Evolutionary conservation across 2,888 invertebrate genomes (phyloP), one percentile per base, ranked within the genome.

Genomic region (Drosophila meridionalis): DNA sequence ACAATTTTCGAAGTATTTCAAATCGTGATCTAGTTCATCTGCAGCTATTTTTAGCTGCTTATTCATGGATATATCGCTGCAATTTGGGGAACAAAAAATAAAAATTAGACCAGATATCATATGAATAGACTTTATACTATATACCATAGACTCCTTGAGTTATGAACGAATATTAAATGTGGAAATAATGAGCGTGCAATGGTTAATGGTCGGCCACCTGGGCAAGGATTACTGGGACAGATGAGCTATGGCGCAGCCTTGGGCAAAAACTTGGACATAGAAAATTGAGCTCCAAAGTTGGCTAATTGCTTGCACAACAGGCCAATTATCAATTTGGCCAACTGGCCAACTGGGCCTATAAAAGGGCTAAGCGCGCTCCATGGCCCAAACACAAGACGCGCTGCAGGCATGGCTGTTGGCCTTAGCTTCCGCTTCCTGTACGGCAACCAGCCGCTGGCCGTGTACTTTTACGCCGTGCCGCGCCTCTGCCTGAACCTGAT

Each of bases 401-500:
- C n/a, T 57, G 6, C 11, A 3, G 28, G 7, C 43, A 79, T 77
- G 77, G n/a, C 52, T 0, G 11, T 6, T 2, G 58, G 62, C 12
- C 20, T 60, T n/a, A 12, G 40, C 1, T 80, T 87, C 8, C 76
- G 68, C 9, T 91, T 83, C 66, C 74, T 91, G 6, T 58, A 71
- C 5, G 52, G 64, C 4, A 42, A 76, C 26, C 82, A 81, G 65
- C 79, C 80, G 0, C 36, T 90, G 57, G 14, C 53, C 4, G 66
- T 69, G 1, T 91, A 90, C 36, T 91, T 82, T 11, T 91, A 83
- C 59, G 82, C 81, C 9, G 84, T 91, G 43, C 90, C 92, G 0
- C 75, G 65, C 1, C 58, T 84, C 0, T 86, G 91, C 56, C 66
- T 91, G 4, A 38, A 65, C 3, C 1, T 79, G 0, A 84, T 91